Conservation (phyloP, 2,113 vertebrate species). For the Rhizomys pruinosus region DNA sequence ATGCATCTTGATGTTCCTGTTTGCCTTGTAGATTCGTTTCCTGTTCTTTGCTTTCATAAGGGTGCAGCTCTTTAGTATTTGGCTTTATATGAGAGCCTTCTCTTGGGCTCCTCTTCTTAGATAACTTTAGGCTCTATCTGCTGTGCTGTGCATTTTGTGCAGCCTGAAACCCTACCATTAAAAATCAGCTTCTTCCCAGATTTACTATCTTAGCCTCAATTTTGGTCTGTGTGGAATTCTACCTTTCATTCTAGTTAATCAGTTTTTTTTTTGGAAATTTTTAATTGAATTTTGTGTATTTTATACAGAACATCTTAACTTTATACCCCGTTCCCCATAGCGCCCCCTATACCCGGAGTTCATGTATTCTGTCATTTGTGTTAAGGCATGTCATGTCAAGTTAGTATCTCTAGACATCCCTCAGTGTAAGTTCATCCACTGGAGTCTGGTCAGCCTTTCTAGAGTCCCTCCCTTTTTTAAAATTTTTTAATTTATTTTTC, state of each 20-base stretch:
- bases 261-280: slow-evolving; percentile 60
- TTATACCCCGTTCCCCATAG: no score
- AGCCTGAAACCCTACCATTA: background rate
- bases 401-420: no score
- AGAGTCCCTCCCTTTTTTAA: no score
- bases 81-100: background rate
- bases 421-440: no score
- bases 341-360: no score
- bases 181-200: slow-evolving; percentile 14
- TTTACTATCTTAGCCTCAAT: slow-evolving; percentile 32
- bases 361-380: no score
- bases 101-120: background rate
- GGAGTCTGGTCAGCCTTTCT: no score
- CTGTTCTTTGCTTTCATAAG: slow-evolving; percentile 31
- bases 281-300: no score
- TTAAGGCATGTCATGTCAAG: no score
- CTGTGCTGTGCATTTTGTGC: background rate
- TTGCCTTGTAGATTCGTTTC: background rate
- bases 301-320: no score
- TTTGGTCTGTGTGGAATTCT: background rate
- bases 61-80: background rate
- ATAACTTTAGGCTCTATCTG: background rate
- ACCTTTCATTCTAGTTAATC: slow-evolving; percentile 30
- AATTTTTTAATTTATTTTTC: no score
- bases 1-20: background rate